Base-by-base conservation (phyloP, 2,113 vertebrate species). In the Rhynchopsitta pachyrhyncha region DNA sequence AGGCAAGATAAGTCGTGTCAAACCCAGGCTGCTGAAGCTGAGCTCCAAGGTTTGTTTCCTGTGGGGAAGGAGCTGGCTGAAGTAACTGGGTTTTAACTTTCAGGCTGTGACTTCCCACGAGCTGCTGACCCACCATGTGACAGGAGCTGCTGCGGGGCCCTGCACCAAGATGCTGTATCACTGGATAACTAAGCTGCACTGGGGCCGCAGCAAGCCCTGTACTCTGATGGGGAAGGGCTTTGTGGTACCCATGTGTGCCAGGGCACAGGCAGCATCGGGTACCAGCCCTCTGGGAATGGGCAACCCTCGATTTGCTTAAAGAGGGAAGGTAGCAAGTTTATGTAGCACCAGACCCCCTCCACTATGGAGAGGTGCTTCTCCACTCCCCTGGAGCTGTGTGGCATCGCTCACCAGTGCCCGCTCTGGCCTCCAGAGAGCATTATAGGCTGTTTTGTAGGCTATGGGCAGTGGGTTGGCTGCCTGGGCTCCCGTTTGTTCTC, bases 111-210 rank as follows among this genome's bases (percentile, higher is more conserved):
- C 74, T 93, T 95, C 96, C 91, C 95, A 92, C 1, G 62, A 87
- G 17, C 95, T 78, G 81, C 89, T 95, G 94, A 95, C 91, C 91
- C 66, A 44, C 75, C 92, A 89, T 93, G 95, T 95, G 95, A 93
- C 4, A 9, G 13, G 23, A 67, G 79, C 25, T 3, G 1, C 5
- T 3, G 25, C 1, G 2, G 57, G 49, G 69, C 74, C 0, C 10
- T 20, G 71, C 76, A 0, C 7, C 0, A 1, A 49, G 69, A 63
- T 10, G 22, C 2, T 1, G 1, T 18, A 9, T 76, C 3, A 0
- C 52, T 1, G 2, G 39, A 37, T 64, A 4, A 8, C 29, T 29
- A 1, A 78, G 52, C 37, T 0, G 5, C 1, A 3, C 62, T 2
- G 2, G 22, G 27, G 11, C 18, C 1, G 1, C 1, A 19, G 46